Percentiles rank a stretch among this genome's conserved stretches.
Conservation (phyloP, 2,113 vertebrate species). For the Diadophis punctatus region DNA sequence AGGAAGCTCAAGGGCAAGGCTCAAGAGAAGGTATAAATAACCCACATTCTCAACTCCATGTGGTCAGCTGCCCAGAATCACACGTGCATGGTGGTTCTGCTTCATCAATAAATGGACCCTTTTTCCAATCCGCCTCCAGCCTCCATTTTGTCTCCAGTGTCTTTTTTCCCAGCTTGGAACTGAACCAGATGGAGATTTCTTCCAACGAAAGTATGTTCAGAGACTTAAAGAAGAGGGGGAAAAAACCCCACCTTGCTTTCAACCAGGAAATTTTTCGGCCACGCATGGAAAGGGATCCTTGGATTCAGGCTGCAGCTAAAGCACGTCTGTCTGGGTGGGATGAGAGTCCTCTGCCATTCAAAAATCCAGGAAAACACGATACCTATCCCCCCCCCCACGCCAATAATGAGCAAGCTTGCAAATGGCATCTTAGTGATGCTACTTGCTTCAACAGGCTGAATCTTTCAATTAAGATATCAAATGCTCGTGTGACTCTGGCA, state of each 20-base stretch:
- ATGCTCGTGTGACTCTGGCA: not conserved
- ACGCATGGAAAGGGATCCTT: not conserved
- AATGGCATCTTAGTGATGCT: not conserved
- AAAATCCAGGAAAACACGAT: not conserved
- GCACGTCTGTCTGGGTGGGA: not conserved
- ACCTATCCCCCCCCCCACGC: not conserved
- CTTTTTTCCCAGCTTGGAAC: too few species aligned
- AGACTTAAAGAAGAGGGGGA: not conserved
- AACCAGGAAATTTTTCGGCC: not conserved
- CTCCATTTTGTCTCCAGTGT: too few species aligned
- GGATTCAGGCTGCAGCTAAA: not conserved
- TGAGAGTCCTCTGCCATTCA: not conserved
- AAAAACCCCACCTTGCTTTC: not conserved
- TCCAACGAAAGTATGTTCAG: not conserved
- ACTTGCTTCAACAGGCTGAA: not conserved
- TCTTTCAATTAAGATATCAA: not conserved
- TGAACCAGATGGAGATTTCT: too few species aligned
- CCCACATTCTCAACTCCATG: too few species aligned
- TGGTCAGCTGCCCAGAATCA: too few species aligned
- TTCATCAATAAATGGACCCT: too few species aligned
- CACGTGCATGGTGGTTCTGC: too few species aligned
- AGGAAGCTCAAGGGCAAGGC: too few species aligned
- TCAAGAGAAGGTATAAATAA: too few species aligned
- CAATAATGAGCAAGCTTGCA: not conserved
- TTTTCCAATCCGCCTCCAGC: too few species aligned